phyloP scores from a whole-genome alignment of 2,888 invertebrate genomes.

The Pharmacophagus antenor region DNA sequence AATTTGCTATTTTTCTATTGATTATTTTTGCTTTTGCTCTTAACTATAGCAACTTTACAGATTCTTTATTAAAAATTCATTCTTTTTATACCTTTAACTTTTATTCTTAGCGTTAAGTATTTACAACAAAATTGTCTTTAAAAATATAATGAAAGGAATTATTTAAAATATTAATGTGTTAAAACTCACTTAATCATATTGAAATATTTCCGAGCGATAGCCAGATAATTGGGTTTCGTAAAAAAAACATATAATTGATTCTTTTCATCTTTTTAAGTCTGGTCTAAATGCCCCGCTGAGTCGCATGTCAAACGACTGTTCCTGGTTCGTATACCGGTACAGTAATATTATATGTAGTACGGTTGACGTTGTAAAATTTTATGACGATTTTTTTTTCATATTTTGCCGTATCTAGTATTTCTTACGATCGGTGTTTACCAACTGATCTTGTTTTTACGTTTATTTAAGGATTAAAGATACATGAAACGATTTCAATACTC shows the following conservation, averaged over 20 bases:
- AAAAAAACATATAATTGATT: conserved; percentile 1
- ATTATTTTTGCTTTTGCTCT: no score
- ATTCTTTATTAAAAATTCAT: no score
- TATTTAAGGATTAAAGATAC: background rate
- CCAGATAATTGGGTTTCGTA: conserved; percentile 9
- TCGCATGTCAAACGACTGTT: conserved; percentile 20
- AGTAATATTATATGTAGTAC: conserved; percentile 4
- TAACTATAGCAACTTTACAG: no score
- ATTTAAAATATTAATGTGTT: no score
- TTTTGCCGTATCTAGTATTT: conserved; percentile 1
- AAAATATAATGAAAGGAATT: no score
- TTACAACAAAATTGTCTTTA: no score
- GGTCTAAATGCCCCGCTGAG: conserved; percentile 22
- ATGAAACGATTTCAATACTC: no score
- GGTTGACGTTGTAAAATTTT: background rate
- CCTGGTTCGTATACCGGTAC: conserved; percentile 25
- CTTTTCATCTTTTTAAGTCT: conserved; percentile 21
- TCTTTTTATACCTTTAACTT: no score
- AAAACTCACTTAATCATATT: no score
- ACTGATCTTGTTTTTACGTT: background rate
- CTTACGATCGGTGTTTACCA: background rate
- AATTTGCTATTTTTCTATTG: no score
- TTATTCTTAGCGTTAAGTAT: no score
- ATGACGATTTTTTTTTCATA: background rate
- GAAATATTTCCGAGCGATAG: background rate